Percentiles rank a stretch among this genome's conserved stretches.
These are phyloP conservation scores for Caerostris extrusa DNA, from an alignment of 1,140 invertebrate genomes.

Conservation along the genomic window DNA sequence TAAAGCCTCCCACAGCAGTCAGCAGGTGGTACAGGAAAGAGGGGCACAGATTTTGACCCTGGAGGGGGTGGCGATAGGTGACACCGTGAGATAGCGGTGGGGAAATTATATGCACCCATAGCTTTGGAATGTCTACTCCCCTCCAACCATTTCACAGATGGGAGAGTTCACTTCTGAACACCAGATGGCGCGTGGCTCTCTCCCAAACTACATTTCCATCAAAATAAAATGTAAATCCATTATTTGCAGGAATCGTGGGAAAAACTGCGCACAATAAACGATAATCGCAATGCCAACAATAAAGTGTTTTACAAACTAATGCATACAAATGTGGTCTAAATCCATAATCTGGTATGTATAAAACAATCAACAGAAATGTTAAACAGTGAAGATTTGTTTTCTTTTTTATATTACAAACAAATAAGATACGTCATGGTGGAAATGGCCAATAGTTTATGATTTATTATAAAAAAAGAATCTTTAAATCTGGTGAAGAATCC, in stretches of 20 bases:
- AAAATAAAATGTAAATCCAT: background rate
- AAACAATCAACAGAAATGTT: too few relatives aligned
- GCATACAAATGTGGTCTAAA: too few relatives aligned
- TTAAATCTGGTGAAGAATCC: too few relatives aligned
- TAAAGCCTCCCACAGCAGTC: background rate
- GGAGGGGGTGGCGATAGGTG: constrained; percentile 63
- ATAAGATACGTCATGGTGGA: too few relatives aligned
- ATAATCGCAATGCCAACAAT: too few relatives aligned
- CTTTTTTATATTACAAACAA: too few relatives aligned
- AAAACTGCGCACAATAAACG: too few relatives aligned
- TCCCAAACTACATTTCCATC: background rate
- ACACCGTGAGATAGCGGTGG: constrained; percentile 70
- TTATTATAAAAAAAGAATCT: too few relatives aligned
- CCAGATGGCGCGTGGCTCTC: constrained; percentile 17
- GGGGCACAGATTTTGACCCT: constrained; percentile 41
- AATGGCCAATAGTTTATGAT: too few relatives aligned
- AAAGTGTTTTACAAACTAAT: too few relatives aligned
- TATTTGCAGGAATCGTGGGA: background rate
- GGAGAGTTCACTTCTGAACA: background rate
- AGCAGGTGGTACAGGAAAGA: constrained; percentile 64
- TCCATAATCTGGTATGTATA: too few relatives aligned
- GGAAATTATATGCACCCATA: constrained; percentile 62
- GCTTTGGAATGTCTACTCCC: constrained; percentile 16
- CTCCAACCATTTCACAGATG: background rate
- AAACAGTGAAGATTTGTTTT: too few relatives aligned